Conservation (phyloP, 1,140 invertebrate genomes). For the Hirudo medicinalis region DNA sequence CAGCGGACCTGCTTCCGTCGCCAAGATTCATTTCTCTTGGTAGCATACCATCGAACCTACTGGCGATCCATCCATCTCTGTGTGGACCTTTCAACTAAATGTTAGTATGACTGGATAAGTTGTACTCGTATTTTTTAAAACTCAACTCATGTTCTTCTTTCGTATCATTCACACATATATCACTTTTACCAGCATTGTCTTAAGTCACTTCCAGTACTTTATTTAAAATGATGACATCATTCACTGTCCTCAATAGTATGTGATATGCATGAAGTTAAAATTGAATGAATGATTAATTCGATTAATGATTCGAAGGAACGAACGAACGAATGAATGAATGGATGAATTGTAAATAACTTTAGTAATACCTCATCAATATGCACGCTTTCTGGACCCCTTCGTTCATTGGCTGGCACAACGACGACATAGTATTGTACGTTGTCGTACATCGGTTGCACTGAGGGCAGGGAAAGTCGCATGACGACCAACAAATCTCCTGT, state of each 20-base stretch:
- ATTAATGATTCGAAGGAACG: too few relatives aligned
- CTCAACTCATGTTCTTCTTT: background rate
- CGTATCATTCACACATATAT: background rate
- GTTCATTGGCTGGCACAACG: constrained; percentile 64
- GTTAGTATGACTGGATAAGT: too few relatives aligned
- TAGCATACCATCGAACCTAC: constrained; percentile 72
- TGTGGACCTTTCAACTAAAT: constrained; percentile 19
- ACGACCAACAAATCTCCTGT: background rate
- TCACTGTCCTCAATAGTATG: background rate
- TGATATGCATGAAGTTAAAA: background rate
- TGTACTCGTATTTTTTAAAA: background rate
- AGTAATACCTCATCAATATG: constrained; percentile 60
- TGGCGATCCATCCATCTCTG: constrained; percentile 64
- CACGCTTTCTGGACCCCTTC: constrained; percentile 73
- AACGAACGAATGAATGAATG: too few relatives aligned
- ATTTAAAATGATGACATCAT: background rate
- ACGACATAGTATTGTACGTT: constrained; percentile 93
- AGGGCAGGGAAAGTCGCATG: constrained; percentile 2
- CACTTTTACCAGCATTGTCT: too few relatives aligned
- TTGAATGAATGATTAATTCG: too few relatives aligned
- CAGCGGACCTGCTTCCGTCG: constrained; percentile 68
- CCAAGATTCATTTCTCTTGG: constrained; percentile 80
- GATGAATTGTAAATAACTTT: background rate
- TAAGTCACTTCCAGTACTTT: background rate
- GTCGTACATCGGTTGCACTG: background rate